A percentile compares a stretch with the other conserved stretches of the same genome.
Conservation (phyloP, 2,113 vertebrate species). For the Arenaria interpres region DNA sequence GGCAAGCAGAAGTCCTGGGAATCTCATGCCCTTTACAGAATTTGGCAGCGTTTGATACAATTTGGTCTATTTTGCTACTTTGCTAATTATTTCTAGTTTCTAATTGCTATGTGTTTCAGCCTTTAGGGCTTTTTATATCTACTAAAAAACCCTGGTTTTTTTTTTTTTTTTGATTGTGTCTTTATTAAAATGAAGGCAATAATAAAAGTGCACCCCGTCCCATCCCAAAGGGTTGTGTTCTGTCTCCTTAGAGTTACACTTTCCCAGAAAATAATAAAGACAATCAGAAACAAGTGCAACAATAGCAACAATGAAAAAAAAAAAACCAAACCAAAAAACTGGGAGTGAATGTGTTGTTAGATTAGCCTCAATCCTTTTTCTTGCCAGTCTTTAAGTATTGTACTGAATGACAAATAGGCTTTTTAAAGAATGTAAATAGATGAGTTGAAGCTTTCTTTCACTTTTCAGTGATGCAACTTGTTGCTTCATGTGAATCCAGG, state of each 20-base stretch:
- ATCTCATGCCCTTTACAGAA: neutral
- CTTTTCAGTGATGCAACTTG: neutral
- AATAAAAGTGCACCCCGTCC: neutral
- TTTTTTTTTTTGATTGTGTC: neutral
- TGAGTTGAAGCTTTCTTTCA: neutral
- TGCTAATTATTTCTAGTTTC: neutral
- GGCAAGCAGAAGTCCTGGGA: neutral
- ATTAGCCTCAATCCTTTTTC: neutral
- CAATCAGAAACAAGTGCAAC: neutral
- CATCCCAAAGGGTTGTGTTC: neutral
- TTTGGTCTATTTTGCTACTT: neutral
- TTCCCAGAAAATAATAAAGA: neutral
- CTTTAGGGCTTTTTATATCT: neutral
- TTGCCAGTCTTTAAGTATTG: neutral
- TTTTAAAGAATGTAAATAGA: neutral
- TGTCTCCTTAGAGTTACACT: neutral
- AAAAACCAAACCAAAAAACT: too few species aligned
- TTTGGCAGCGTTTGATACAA: neutral
- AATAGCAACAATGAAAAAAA: neutral
- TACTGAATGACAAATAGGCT: neutral
- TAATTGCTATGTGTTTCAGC: neutral
- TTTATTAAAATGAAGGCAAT: neutral
- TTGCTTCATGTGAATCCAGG: neutral
- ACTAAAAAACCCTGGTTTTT: neutral
- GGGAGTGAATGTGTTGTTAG: neutral